Evolutionary conservation across 2,888 invertebrate genomes (phyloP).

Genomic region (Melieria crassipennis): DNA sequence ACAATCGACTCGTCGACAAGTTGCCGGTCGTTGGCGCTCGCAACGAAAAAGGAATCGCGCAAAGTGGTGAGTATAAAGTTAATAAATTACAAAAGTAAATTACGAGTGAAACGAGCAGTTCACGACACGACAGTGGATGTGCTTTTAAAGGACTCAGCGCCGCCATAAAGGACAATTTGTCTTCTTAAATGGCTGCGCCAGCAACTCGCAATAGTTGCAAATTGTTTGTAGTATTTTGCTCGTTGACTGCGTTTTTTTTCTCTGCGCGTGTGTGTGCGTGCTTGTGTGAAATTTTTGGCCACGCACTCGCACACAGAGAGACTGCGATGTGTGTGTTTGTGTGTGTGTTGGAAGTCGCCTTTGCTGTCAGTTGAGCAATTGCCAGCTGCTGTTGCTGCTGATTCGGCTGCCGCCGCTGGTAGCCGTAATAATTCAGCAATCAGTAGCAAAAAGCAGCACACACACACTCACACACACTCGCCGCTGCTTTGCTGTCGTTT

Average conservation of each 20-base stretch:
- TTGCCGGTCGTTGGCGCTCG: too few relatives aligned
- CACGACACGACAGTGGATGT: neutral
- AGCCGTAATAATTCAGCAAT: constrained; percentile 35
- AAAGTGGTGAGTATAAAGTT: constrained; percentile 8
- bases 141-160: constrained; percentile 4
- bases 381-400: constrained; percentile 9
- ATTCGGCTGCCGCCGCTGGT: neutral
- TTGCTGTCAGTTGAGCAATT: constrained; percentile 24
- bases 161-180: constrained; percentile 29
- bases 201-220: too few relatives aligned
- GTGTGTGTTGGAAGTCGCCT: constrained; percentile 23
- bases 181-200: constrained; percentile 29
- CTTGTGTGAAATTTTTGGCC: neutral
- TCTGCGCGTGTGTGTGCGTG: neutral
- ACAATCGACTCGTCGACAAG: constrained; percentile 11
- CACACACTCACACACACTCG: neutral
- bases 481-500: neutral
- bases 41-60: too few relatives aligned
- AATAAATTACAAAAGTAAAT: constrained; percentile 27
- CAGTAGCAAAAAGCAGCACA: constrained; percentile 7
- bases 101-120: neutral
- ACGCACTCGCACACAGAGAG: too few relatives aligned
- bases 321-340: neutral
- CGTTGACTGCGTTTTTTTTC: neutral
- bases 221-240: neutral